A percentile compares a stretch with the other conserved stretches of the same genome.
These are phyloP conservation scores for Lochmaea crataegi DNA, from an alignment of 2,888 invertebrate species.

Conservation along the genomic window DNA sequence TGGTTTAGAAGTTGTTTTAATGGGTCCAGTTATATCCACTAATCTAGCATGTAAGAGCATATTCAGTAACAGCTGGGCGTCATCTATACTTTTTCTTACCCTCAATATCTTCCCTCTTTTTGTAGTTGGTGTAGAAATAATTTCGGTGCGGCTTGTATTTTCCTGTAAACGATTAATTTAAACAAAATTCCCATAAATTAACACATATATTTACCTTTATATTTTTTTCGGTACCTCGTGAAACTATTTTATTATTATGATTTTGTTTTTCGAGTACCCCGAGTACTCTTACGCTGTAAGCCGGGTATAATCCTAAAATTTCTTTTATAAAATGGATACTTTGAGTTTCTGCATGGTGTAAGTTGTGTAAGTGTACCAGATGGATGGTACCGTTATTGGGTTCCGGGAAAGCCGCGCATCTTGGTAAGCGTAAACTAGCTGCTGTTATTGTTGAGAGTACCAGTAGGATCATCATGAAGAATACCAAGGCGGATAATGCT, in stretches of 20 bases:
- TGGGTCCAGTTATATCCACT: slow-evolving; percentile 13
- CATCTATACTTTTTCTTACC: slow-evolving; percentile 38
- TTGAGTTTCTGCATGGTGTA: slow-evolving; percentile 52
- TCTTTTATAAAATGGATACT: slow-evolving; percentile 58
- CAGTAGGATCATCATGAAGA: slow-evolving; percentile 55
- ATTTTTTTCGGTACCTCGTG: background rate
- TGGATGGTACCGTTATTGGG: slow-evolving; percentile 57
- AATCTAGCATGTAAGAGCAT: slow-evolving; percentile 38
- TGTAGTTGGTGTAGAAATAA: background rate
- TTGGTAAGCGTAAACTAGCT: slow-evolving; percentile 47
- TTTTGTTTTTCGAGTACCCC: slow-evolving; percentile 47
- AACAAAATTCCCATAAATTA: too few relatives aligned
- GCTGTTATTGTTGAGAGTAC: slow-evolving; percentile 47
- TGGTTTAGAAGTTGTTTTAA: slow-evolving; percentile 16
- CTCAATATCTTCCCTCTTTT: slow-evolving; percentile 26
- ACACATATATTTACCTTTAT: slow-evolving; percentile 6
- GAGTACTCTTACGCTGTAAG: slow-evolving; percentile 56
- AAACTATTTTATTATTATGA: slow-evolving; percentile 33
- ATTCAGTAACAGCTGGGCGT: slow-evolving; percentile 40
- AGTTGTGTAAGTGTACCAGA: slow-evolving; percentile 56
- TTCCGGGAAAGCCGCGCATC: slow-evolving; percentile 49
- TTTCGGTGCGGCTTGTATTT: background rate
- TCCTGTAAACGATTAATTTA: background rate
- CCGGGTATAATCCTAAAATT: slow-evolving; percentile 57
- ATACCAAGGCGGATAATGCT: slow-evolving; percentile 52